Evolutionary conservation across 2,113 vertebrate genomes (phyloP), one percentile per base, ranked within the genome.

Genomic region (Hirundichthys speculiger): DNA sequence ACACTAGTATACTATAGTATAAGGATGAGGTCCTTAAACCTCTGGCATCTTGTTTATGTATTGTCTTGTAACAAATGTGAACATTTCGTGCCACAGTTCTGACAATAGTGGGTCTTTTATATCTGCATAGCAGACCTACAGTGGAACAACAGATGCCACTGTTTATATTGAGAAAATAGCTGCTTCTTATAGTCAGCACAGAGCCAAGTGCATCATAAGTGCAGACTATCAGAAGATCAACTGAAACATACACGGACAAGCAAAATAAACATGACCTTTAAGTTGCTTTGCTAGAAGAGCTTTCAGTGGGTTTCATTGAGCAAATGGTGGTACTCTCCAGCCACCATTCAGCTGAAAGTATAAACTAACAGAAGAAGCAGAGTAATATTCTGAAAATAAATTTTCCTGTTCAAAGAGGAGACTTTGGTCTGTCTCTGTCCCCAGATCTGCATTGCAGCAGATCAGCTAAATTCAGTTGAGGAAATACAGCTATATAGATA

Each of bases 181-280:
- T 21, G 27, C 21, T 45, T 20, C 51, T 40, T 41, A 46, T 6
- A 64, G 59, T 61, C 52, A 21, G 64, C 43, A 47, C 6, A 20
- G 62, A 60, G 56, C 27, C 49, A 43, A 43, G 41, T 39, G 48
- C 34, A 43, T 64, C 53, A 41, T 51, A 68, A 73, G 63, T 34
- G 25, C 45, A 45, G 74, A 58, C 65, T 46, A 69, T 76, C 65
- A 46, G 63, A 67, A 22, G 53, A 77, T 68, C 53, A 75, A 82
- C 82, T 86, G 66, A 84, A 84, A 85, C 81, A 90, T 79, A 84
- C 59, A 85, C 74, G 71, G 34, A 66, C 20, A 24, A 57, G 51
- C 30, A 86, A 82, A 81, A 88, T 75, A 85, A 85, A 86, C 53
- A 68, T 80, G 77, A 89, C 88, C 86, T 88, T 86, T 79, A 72